Evolutionary conservation across 1,140 invertebrate species (phyloP), one percentile per base, ranked within the genome.

Genomic region (Brachystomella parvula): DNA sequence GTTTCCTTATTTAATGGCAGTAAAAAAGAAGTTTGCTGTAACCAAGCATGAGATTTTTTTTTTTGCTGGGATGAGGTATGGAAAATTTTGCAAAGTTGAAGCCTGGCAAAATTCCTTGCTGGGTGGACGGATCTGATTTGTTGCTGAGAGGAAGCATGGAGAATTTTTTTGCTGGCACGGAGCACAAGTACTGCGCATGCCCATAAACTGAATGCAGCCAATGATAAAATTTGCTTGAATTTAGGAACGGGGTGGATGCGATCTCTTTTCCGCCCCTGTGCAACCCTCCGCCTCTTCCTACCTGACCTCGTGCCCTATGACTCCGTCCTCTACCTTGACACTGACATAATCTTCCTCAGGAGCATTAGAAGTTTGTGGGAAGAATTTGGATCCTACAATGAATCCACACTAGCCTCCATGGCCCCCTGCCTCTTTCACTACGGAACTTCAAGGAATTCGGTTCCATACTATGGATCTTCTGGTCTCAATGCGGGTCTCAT

Each of bases 251-350:
- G 39, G 32, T 72, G 68, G 68, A 72, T 72, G 71, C 49, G 53
- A 19, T 66, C 64, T 29, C 32, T 72, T 33, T 72, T 72, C 61
- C 65, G 71, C 2, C 71, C 71, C 1, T 72, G 71, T 66, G 71
- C 71, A 6, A 72, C 71, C 15, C 64, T 72, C 9, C 59, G 71
- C 26, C 59, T 72, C n/a, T 72, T 72, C 61, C 56, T 72, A n/a
- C 39, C 70, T 0, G 68, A 72, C 17, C 56, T 72, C 1, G 63
- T 68, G 1, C 12, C 35, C 19, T 39, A 62, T 17, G 64, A 69
- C 26, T 39, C 66, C 0, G 47, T 70, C 2, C 65, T 72, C 44
- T 72, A 72, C 53, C n/a, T 72, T 12, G 71, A 72, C 61, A 72
- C 71, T 17, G 71, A 72, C 33, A 53, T 72, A 26, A 69, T 72